Evolutionary conservation across 2,113 vertebrate species (phyloP), one percentile per base, ranked within the genome.

Genomic region (Saccopteryx bilineata): DNA sequence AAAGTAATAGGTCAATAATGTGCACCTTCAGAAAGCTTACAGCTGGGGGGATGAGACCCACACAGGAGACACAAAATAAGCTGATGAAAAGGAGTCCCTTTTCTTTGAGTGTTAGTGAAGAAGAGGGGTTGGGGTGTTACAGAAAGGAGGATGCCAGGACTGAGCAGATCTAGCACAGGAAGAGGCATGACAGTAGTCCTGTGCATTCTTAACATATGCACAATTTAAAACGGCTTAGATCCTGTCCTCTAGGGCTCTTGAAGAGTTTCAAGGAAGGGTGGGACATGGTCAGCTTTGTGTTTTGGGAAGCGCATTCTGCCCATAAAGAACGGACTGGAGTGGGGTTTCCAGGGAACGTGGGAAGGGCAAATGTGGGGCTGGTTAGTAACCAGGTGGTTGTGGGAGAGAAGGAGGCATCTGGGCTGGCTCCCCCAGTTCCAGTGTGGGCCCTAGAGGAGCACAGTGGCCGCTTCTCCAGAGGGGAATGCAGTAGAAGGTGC

Each of bases 231-330:
- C 33, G 76, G 31, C 81, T 83, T 31, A 19, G n/a, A 24, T 52
- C 48, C 50, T 88, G 2, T 71, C 28, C 54, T 61, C 68, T 28
- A 65, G 58, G 46, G 17, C 65, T 81, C 82, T 65, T 54, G 19
- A 74, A 89, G 56, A 79, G 48, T 79, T 87, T 85, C 81, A 81
- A 90, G 60, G 14, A 69, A 48, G 72, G 56, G 31, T 82, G 33
- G 58, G 78, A 21, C 17, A 28, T 58, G 33, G 17, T 87, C 19
- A 84, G 9, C 33, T 93, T 86, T 69, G 50, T 75, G 23, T 75
- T 81, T 81, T 93, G 50, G 14, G 76, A 87, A 94, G 39, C 14
- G 63, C 50, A 93, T 93, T 82, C 80, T 87, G 58, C 65, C 48
- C 18, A 6, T 52, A 33, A 72, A 90, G 31, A 89, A 39, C 58